Conservation (phyloP, 2,113 vertebrate genomes). For the Rhinopomastus cyanomelas region DNA sequence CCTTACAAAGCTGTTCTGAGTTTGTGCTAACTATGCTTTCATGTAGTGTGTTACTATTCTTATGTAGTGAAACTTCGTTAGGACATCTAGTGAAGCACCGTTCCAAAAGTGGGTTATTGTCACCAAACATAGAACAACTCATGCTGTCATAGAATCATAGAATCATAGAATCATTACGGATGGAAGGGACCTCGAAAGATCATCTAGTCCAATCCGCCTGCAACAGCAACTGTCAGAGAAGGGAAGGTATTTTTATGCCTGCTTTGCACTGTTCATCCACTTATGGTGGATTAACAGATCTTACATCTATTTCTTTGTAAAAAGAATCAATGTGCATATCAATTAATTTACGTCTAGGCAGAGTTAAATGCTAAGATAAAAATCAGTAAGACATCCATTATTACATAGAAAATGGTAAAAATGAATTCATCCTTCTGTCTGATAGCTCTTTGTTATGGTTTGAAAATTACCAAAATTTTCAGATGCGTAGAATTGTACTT, state of each 20-base stretch:
- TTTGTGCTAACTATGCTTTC: neutral
- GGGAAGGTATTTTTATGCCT: neutral
- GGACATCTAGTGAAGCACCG: neutral
- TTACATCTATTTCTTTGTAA: neutral
- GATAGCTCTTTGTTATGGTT: too few relatives aligned
- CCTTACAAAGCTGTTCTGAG: neutral
- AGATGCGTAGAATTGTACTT: too few relatives aligned
- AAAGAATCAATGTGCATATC: neutral
- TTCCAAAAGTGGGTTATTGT: neutral
- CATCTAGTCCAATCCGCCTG: too few relatives aligned
- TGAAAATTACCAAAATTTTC: too few relatives aligned
- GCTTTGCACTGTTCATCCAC: neutral
- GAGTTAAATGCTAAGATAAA: constrained; percentile 18
- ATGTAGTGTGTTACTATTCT: neutral
- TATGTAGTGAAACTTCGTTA: neutral
- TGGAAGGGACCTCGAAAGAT: too few relatives aligned
- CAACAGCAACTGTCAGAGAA: too few relatives aligned
- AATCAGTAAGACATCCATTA: neutral
- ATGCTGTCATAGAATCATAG: too few relatives aligned
- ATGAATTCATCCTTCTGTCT: neutral
- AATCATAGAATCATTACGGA: too few relatives aligned
- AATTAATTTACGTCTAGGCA: neutral
- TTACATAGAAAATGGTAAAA: neutral
- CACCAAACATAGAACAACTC: neutral
- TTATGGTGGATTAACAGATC: neutral